Conservation (phyloP, 2,113 vertebrate genomes). For the Nymphicus hollandicus region DNA sequence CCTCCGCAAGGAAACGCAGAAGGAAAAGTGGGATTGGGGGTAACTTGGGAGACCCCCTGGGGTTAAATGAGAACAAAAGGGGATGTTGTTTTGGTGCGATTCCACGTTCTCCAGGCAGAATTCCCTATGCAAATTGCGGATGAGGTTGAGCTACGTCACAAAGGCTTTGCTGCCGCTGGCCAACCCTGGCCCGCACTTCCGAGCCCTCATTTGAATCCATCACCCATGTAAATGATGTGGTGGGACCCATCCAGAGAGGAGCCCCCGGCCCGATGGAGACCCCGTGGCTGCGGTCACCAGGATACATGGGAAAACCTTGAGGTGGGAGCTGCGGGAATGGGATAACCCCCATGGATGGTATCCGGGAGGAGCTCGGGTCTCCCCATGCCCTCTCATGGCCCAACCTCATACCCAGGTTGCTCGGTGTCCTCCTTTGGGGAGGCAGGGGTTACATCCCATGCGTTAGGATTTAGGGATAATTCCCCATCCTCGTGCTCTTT, state of each 20-base stretch:
- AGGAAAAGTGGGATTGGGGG: not conserved
- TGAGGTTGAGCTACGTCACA: not conserved
- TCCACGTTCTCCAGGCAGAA: not conserved
- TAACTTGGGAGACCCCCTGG: rapidly evolving
- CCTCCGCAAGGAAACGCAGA: rapidly evolving
- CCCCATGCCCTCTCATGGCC: not conserved
- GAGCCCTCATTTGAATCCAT: not conserved
- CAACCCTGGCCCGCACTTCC: not conserved
- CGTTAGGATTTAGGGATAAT: not conserved
- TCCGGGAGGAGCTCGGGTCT: not conserved
- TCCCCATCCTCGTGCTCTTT: not conserved
- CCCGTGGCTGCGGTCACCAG: not conserved
- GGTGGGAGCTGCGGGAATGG: not conserved
- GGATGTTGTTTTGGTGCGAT: too few relatives aligned
- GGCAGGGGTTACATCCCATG: not conserved
- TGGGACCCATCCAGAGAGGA: not conserved
- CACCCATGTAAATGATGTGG: not conserved
- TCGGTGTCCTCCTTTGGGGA: not conserved
- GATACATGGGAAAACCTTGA: too few relatives aligned
- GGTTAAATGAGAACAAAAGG: not conserved
- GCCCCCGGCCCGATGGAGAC: not conserved
- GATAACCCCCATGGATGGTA: not conserved
- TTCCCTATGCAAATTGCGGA: not conserved
- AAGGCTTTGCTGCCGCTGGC: rapidly evolving
- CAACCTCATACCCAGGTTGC: not conserved